Conservation (phyloP, 2,888 invertebrate species). For the Helicoverpa assulta region DNA sequence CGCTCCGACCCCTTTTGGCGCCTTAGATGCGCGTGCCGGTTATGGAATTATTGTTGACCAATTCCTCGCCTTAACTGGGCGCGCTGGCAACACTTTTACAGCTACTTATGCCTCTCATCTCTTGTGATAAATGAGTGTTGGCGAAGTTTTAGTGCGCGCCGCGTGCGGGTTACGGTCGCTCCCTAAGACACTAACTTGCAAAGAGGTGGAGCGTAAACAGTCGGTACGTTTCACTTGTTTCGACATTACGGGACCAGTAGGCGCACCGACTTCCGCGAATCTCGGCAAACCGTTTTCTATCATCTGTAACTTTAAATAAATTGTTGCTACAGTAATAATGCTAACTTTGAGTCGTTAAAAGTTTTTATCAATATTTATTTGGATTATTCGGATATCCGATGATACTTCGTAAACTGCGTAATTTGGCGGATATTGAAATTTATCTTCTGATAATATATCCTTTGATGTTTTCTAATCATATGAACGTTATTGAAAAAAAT, state of each 20-base stretch:
- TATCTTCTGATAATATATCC: not conserved
- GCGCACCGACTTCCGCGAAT: constrained; percentile 40
- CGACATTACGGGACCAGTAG: constrained; percentile 63
- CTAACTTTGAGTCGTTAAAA: not conserved
- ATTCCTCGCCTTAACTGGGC: too few relatives aligned
- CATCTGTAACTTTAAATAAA: constrained; percentile 32
- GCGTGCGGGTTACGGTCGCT: constrained; percentile 79
- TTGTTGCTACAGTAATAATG: not conserved
- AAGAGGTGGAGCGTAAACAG: constrained; percentile 70
- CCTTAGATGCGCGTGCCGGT: too few relatives aligned
- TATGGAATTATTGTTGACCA: too few relatives aligned
- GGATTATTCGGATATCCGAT: too few relatives aligned
- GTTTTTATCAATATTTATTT: not conserved
- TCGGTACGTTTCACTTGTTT: constrained; percentile 71
- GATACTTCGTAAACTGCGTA: not conserved
- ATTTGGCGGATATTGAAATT: constrained; percentile 4
- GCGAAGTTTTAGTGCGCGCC: constrained; percentile 79
- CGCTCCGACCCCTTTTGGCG: too few relatives aligned
- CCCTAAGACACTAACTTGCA: constrained; percentile 68
- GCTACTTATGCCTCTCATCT: constrained; percentile 81
- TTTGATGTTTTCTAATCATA: not conserved
- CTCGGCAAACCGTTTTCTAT: constrained; percentile 39
- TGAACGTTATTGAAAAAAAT: constrained; percentile 1
- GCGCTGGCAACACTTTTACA: constrained; percentile 72
- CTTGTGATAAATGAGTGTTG: constrained; percentile 84